phyloP scores from a whole-genome alignment of 2,888 invertebrate species.

The Leptopilina drosophilae region DNA sequence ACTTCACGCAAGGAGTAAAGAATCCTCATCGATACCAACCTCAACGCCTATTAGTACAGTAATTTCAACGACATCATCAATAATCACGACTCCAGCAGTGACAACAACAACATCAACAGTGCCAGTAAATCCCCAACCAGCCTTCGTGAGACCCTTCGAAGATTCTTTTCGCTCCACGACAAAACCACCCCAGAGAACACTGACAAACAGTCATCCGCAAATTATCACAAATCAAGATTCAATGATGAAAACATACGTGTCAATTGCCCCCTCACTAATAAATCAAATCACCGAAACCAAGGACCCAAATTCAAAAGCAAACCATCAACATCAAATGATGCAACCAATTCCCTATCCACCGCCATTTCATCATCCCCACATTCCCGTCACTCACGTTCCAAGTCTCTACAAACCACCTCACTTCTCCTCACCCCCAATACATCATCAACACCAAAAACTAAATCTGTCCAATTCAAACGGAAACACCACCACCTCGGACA shows the following conservation, averaged over 20 bases:
- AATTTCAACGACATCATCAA: constrained; percentile 36
- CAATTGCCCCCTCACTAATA: constrained; percentile 21
- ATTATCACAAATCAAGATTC: constrained; percentile 66
- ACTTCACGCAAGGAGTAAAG: constrained; percentile 58
- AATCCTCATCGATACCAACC: constrained; percentile 45
- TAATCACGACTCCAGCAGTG: constrained; percentile 48
- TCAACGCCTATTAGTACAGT: constrained; percentile 44
- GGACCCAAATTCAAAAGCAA: constrained; percentile 19
- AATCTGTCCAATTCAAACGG: constrained; percentile 34
- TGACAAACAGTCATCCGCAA: constrained; percentile 67
- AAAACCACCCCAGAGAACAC: constrained; percentile 66
- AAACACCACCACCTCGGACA: constrained; percentile 44
- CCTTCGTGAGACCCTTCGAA: constrained; percentile 75
- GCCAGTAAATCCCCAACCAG: constrained; percentile 59
- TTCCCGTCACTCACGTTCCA: constrained; percentile 67
- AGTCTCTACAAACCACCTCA: constrained; percentile 69
- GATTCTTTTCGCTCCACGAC: constrained; percentile 72
- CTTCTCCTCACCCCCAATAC: constrained; percentile 56
- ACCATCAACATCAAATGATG: constrained; percentile 50
- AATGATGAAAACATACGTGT: constrained; percentile 55
- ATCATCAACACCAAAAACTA: constrained; percentile 47
- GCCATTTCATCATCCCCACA: constrained; percentile 69
- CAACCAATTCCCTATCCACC: constrained; percentile 62
- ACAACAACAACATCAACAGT: constrained; percentile 43
- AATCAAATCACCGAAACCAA: constrained; percentile 30